These are phyloP conservation scores for Brenthis daphne DNA, from an alignment of 2,888 invertebrate species.

Conservation along the genomic window DNA sequence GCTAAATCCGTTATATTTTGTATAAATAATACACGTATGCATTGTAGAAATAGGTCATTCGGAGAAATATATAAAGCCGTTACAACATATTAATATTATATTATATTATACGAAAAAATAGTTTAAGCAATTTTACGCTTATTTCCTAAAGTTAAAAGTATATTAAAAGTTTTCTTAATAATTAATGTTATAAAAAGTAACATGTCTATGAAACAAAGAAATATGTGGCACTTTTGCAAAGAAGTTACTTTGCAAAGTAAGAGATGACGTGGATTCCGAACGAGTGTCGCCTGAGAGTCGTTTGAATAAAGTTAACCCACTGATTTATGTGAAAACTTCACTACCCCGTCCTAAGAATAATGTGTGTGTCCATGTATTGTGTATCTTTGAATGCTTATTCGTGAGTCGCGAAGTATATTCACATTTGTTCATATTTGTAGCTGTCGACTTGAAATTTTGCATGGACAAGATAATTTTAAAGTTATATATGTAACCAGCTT, in stretches of 20 bases:
- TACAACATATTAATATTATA: too few species aligned
- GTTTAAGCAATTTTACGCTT: too few species aligned
- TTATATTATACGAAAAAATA: too few species aligned
- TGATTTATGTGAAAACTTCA: conserved; percentile 79
- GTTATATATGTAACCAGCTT: conserved; percentile 34
- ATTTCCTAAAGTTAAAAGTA: too few species aligned
- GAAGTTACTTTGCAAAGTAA: conserved; percentile 68
- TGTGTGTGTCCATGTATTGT: conserved; percentile 65
- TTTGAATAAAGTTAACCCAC: conserved; percentile 79
- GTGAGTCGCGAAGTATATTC: conserved; percentile 47
- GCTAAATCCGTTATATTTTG: too few species aligned
- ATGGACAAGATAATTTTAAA: conserved; percentile 54
- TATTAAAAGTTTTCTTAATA: too few species aligned
- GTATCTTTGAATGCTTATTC: conserved; percentile 59
- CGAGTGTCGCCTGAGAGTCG: conserved; percentile 79
- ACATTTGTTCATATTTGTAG: conserved; percentile 50
- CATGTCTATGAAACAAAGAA: conserved; percentile 15
- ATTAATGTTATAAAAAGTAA: background rate
- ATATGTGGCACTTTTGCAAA: conserved; percentile 49
- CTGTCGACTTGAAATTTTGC: conserved; percentile 51
- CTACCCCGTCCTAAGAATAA: conserved; percentile 57
- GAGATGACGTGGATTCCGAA: conserved; percentile 71
- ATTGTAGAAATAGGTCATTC: too few species aligned
- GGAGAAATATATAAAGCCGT: too few species aligned
- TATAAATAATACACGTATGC: too few species aligned